Evolutionary conservation across 2,888 invertebrate species (phyloP), one percentile per base, ranked within the genome.

Genomic region (Epistrophella euchroma): DNA sequence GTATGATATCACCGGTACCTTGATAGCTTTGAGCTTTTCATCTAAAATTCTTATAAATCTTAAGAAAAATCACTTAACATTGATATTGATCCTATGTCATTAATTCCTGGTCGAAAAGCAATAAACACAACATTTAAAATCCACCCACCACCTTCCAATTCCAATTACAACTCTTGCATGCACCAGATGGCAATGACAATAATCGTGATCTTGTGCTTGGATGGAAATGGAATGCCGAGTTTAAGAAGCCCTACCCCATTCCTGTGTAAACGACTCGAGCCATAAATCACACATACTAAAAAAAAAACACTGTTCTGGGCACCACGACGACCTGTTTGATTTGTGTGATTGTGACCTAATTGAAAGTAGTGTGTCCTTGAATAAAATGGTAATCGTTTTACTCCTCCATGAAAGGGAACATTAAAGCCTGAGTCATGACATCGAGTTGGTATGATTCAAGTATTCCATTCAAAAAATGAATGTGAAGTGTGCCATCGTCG

Each of bases 141-240:
- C 68, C 68, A 68, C 68, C 68, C 50, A 68, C 45, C 45, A 66
- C 66, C 66, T 66, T 47, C 17, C 37, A 68, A 68, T 25, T 45
- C 11, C 28, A 45, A 64, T 28, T 64, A 66, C 37, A 52, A 40
- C 17, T 62, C 66, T 68, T 17, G 58, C 47, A 50, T 73, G 76
- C 19, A 68, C 66, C 66, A 64, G 28, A 66, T 82, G 82, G 77
- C 82, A 82, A 77, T 82, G 82, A 25, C 60, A 72, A 60, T 60
- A 66, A 77, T 82, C 82, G 82, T 82, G 82, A 82, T 82, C 77
- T 77, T 82, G 72, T 58, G 25, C 58, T 55, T 50, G 71, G 25
- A 60, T 55, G 76, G 56, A 81, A 71, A 52, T 47, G 81, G 81
- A 81, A 81, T 81, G 81, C 52, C 64, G 70, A 71, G 56, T 72